Base-by-base conservation (phyloP, 2,113 vertebrate species). In the Dicentrarchus labrax region DNA sequence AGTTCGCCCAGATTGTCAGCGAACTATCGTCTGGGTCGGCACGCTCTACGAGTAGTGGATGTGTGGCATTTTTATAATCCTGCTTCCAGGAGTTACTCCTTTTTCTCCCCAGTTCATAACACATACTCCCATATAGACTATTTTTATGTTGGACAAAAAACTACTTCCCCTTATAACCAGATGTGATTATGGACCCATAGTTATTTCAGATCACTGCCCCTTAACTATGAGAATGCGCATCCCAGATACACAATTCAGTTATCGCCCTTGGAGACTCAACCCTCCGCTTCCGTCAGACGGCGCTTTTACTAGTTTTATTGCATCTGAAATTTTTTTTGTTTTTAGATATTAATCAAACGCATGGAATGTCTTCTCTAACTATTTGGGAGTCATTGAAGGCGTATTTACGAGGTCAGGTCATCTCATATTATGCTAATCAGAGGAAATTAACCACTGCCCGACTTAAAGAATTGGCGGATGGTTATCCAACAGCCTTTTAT, bases 101-200 rank as follows among this genome's bases (percentile, higher is more conserved):
- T 17, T 38, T 70, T 53, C 9, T 38, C 67, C 10, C n/a, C n/a
- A 19, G 67, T 53, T 38, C 47, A 70, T 53, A 19, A 19, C 16
- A 50, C 4, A 1, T 70, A 36, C 5, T 36, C 67, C 11, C 16
- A 5, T 51, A 70, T 70, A 53, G 67, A 54, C 39, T 1, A 1
- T 13, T 70, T 70, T 70, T n/a, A n/a, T n/a, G n/a, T 70, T 70
- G 0, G 36, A 71, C 17, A 54, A 71, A 54, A 54, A 19, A 38
- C 16, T 71, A 6, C 68, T 71, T 7, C 19, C 4, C 0, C 13
- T 5, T 21, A 16, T 54, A 39, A 54, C 2, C 8, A 8, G 54
- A 15, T 54, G 68, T 54, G 68, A 71, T 4, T 71, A 54, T 54
- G 30, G 5, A 17, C 2, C 65, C 13, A 68, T 36, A 50, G 15